Base-by-base conservation (phyloP, 2,797 vertebrate species). In the Esox masquinongy region DNA sequence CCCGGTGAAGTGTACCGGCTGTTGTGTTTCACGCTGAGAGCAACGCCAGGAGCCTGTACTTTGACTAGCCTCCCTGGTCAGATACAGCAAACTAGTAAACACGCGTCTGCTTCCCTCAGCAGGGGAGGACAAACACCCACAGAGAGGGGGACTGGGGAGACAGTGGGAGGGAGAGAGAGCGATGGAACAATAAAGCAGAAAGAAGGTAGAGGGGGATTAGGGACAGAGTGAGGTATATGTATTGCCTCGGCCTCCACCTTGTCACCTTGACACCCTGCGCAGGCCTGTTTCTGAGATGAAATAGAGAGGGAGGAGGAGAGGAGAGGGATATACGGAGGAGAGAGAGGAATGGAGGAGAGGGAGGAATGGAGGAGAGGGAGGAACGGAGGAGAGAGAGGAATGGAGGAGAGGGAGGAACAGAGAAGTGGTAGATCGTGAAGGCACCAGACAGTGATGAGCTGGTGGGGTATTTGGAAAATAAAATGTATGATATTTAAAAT, bases 1-100 rank as follows among this genome's bases (percentile, higher is more conserved):
- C 89, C 88, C 89, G 85, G 85, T 90, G 88, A 88, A 91, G 85
- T 88, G 89, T 91, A 90, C 90, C 90, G 87, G 90, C 87, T 89
- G 88, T 88, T 90, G 89, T 92, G 91, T 91, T 91, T 90, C 90
- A 90, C 90, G 92, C 90, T 91, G 90, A 92, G 86, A 85, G 88
- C 89, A 86, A 89, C 90, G 88, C 88, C 80, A 83, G 85, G 83
- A 86, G 88, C 87, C 86, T 70, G 85, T 88, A 72, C 85, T 76
- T 80, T 88, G 79, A 92, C 92, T 91, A 91, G 90, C 86, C 86
- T 91, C 91, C 91, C 88, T 14, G 87, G 90, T 87, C 78, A 84
- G 89, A 85, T 86, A 91, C 89, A 92, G 87, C 83, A 86, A 88
- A 39, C 85, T 84, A 78, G 87, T 88, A 93, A 91, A 91, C 89